These are phyloP conservation scores for Lasiommata megera DNA, from an alignment of 2,888 invertebrate species.

Conservation along the genomic window DNA sequence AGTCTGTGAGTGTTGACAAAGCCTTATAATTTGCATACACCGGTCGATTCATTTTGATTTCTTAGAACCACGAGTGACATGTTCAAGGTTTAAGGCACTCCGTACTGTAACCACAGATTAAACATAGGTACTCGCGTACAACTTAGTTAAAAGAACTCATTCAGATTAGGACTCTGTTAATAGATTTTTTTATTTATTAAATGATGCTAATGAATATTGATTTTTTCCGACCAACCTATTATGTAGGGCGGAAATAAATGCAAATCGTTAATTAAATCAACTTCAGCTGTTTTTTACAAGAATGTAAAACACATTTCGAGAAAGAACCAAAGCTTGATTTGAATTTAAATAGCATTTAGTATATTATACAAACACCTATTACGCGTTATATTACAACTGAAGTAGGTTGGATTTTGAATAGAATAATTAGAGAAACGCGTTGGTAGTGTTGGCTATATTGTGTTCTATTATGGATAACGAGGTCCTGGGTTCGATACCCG, in stretches of 20 bases:
- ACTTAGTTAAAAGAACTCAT: neutral
- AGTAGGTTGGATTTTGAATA: no score
- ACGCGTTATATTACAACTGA: no score
- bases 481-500: no score
- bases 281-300: neutral
- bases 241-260: neutral
- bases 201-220: neutral
- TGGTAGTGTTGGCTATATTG: no score
- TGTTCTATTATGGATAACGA: no score
- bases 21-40: constrained; percentile 6
- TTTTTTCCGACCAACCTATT: no score
- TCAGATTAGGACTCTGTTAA: neutral
- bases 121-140: neutral
- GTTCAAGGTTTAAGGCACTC: neutral
- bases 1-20: constrained; percentile 9
- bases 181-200: neutral
- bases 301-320: neutral
- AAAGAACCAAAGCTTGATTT: neutral
- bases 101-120: neutral
- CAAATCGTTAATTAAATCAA: constrained; percentile 6
- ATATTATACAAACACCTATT: neutral
- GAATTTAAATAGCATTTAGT: neutral
- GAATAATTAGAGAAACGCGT: no score
- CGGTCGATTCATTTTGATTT: constrained; percentile 6
- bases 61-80: constrained; percentile 3